Base-by-base conservation (phyloP, 2,113 vertebrate genomes). In the Lycaon pictus region DNA sequence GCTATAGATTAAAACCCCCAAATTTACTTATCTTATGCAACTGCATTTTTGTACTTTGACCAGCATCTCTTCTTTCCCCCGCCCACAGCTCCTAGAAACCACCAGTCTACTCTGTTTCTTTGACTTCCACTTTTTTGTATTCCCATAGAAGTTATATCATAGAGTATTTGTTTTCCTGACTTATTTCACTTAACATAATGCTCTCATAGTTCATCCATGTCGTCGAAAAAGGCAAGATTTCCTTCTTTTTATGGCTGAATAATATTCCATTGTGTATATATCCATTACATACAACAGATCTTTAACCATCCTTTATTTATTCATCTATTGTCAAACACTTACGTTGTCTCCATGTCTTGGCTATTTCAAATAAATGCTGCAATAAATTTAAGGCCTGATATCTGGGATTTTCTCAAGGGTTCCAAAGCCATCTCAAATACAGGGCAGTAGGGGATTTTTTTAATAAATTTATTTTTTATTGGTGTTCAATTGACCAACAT, bases 381-480 rank as follows among this genome's bases (percentile, higher is more conserved):
- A 43, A 83, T 55, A 35, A 72, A 76, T 63, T 95, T 96, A 87
- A 91, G 22, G 17, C 12, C 16, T 69, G 12, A 62, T 48, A 53
- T 27, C 37, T 81, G 35, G 43, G 27, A 65, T 88, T 94, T 79
- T 69, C 29, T 65, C 77, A 93, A 60, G 37, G 48, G 0, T 65
- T 88, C 79, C 53, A 91, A 95, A 92, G 9, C 20, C 67, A 87
- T 79, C 22, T 35, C 60, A 94, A 82, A 72, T n/a, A 55, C 8
- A 82, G 2, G 1, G 4, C 1, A 63, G 37, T 13, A 81, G 2
- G 77, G 11, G 53, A 15, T n/a, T 62, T 43, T 43, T 43, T 43
- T 7, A 43, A 43, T 43, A 43, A 43, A 43, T 43, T 43, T 43
- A 43, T 43, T 43, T 43, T 43, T 43, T 43, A 43, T 43, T 43